These are phyloP conservation scores for Vidua chalybeata DNA, from an alignment of 2,113 vertebrate species.

Conservation along the genomic window DNA sequence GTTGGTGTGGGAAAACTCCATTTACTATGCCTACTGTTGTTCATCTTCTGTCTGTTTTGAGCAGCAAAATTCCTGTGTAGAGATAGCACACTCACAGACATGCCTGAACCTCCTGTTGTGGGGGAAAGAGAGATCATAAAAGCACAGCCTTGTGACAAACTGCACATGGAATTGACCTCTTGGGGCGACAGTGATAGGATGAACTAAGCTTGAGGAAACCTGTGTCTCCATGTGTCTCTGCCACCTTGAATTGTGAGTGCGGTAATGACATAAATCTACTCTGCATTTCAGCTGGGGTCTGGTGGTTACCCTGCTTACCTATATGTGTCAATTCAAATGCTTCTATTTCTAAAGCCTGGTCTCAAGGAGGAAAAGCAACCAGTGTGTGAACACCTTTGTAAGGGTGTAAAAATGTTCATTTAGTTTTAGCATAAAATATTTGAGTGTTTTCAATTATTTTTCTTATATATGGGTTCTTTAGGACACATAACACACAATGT, in stretches of 20 bases:
- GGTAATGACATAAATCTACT: background rate
- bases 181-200: accelerated
- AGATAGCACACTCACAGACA: background rate
- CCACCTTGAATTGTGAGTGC: background rate
- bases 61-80: background rate
- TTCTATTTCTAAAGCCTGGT: background rate
- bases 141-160: background rate
- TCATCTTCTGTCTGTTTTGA: background rate
- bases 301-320: background rate
- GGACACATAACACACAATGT: background rate
- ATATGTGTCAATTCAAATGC: background rate
- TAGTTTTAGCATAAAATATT: background rate
- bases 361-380: background rate
- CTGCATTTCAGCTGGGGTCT: background rate
- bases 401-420: background rate
- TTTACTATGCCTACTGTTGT: background rate
- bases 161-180: accelerated
- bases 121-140: background rate
- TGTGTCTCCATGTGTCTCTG: background rate
- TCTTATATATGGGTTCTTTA: background rate
- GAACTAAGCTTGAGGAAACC: background rate
- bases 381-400: accelerated
- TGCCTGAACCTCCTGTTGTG: background rate
- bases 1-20: background rate
- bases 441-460: background rate